phyloP scores from a whole-genome alignment of 2,888 invertebrate species.

The Apodemia hepburni region DNA sequence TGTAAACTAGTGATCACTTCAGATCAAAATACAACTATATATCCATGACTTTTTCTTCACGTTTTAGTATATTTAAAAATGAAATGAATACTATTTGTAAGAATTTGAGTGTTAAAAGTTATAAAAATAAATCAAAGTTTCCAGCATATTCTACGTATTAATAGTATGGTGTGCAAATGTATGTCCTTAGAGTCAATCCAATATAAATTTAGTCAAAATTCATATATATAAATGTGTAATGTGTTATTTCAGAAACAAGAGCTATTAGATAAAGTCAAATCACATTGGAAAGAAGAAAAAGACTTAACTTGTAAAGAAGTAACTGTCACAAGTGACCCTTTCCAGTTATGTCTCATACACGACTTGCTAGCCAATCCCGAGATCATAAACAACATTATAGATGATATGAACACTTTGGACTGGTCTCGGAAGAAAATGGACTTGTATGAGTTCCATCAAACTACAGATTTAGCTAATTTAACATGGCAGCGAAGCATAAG shows the following conservation, averaged over 20 bases:
- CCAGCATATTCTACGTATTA: no score
- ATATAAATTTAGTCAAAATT: no score
- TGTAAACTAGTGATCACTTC: no score
- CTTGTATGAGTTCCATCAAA: constrained; percentile 93
- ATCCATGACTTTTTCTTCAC: no score
- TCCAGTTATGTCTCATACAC: constrained; percentile 83
- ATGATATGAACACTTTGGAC: constrained; percentile 84
- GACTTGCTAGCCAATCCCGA: constrained; percentile 79
- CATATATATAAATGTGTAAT: background rate
- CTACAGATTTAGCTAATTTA: constrained; percentile 83
- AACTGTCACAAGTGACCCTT: constrained; percentile 82
- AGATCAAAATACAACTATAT: no score
- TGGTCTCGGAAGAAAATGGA: constrained; percentile 92
- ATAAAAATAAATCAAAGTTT: no score
- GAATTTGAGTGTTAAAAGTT: no score
- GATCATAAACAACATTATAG: constrained; percentile 81
- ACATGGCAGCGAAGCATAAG: constrained; percentile 80
- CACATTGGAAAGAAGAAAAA: constrained; percentile 69
- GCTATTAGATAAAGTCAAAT: constrained; percentile 54
- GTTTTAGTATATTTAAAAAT: no score
- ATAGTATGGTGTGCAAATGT: no score
- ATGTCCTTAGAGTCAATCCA: no score
- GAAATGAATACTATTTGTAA: no score
- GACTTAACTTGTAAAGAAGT: constrained; percentile 57
- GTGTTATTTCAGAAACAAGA: constrained; percentile 53